Percentiles rank a stretch among this genome's conserved stretches.
phyloP scores from a whole-genome alignment of 1,140 invertebrate species.

The Drosophila kepulauana region DNA sequence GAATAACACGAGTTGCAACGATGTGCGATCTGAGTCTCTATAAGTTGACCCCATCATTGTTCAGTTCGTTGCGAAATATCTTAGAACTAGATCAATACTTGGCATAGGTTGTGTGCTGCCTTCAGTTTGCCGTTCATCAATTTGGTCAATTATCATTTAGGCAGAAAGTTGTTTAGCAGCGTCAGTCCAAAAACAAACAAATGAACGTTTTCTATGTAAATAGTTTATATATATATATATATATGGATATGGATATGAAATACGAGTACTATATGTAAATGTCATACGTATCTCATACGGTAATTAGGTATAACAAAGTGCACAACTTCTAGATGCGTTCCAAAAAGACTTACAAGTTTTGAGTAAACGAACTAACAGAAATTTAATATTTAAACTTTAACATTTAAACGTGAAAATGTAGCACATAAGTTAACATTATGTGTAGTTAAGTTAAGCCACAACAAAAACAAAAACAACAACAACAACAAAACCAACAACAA shows the following conservation, averaged over 20 bases:
- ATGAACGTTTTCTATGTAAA: slow-evolving; percentile 56
- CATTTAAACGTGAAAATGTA: slow-evolving; percentile 56
- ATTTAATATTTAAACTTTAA: slow-evolving; percentile 51
- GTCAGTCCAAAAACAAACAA: slow-evolving; percentile 58
- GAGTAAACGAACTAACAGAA: slow-evolving; percentile 46
- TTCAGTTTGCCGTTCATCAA: slow-evolving; percentile 66
- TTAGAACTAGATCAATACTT: slow-evolving; percentile 39
- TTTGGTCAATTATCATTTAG: slow-evolving; percentile 80
- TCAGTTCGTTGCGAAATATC: slow-evolving; percentile 48
- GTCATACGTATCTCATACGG: slow-evolving; percentile 41
- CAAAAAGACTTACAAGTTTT: slow-evolving; percentile 78
- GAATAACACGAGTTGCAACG: not conserved
- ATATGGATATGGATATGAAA: not conserved
- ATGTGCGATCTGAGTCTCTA: slow-evolving; percentile 23
- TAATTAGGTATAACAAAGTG: slow-evolving; percentile 50
- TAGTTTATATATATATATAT: slow-evolving; percentile 48
- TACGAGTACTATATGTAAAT: slow-evolving; percentile 56
- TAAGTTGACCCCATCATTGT: slow-evolving; percentile 31
- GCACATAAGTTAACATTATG: slow-evolving; percentile 45
- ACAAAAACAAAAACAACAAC: slow-evolving; percentile 44
- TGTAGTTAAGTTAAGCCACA: slow-evolving; percentile 67
- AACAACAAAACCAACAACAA: slow-evolving; percentile 14
- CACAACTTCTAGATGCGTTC: slow-evolving; percentile 77
- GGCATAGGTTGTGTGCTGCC: slow-evolving; percentile 75
- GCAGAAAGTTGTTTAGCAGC: slow-evolving; percentile 54